A percentile compares a stretch with the other conserved stretches of the same genome.
These are phyloP conservation scores for Agrochola lota DNA, from an alignment of 2,888 invertebrate species.

Conservation along the genomic window DNA sequence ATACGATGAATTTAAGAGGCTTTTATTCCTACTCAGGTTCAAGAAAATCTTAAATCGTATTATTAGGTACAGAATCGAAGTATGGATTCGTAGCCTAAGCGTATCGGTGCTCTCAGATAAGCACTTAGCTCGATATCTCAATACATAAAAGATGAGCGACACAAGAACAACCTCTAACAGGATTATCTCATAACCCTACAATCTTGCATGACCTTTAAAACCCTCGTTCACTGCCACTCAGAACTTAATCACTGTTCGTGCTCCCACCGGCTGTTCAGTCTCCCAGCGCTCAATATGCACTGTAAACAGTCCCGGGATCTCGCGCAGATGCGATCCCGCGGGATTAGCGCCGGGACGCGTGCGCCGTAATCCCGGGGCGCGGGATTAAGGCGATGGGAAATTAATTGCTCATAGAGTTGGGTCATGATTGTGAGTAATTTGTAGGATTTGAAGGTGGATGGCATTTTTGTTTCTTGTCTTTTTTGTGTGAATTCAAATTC, in stretches of 20 bases:
- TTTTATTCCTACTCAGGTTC: not conserved
- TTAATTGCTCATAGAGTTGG: slow-evolving; percentile 64
- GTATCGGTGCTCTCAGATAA: not conserved
- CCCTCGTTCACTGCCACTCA: slow-evolving; percentile 41
- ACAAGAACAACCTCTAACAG: slow-evolving; percentile 15
- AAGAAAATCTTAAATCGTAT: not conserved
- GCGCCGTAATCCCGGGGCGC: slow-evolving; percentile 64
- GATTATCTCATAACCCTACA: slow-evolving; percentile 29
- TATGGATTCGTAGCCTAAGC: not conserved
- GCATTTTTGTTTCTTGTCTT: slow-evolving; percentile 7
- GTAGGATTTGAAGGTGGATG: slow-evolving; percentile 16
- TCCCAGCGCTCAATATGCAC: slow-evolving; percentile 69
- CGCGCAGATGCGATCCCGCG: slow-evolving; percentile 62
- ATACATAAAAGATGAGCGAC: slow-evolving; percentile 35
- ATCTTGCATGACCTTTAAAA: slow-evolving; percentile 47
- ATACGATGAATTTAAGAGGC: not conserved
- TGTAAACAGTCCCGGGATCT: slow-evolving; percentile 63
- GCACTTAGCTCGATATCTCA: not conserved
- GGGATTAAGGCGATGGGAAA: slow-evolving; percentile 67
- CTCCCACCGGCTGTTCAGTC: slow-evolving; percentile 52
- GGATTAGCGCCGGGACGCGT: slow-evolving; percentile 68
- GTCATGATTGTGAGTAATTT: slow-evolving; percentile 59
- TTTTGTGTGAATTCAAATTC: no score
- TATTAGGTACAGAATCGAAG: not conserved
- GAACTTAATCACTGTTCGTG: slow-evolving; percentile 61